Percentiles rank a stretch among this genome's conserved stretches.
These are phyloP conservation scores for Caenorhabditis uteleia DNA, from an alignment of 2,888 invertebrate species.

Conservation along the genomic window DNA sequence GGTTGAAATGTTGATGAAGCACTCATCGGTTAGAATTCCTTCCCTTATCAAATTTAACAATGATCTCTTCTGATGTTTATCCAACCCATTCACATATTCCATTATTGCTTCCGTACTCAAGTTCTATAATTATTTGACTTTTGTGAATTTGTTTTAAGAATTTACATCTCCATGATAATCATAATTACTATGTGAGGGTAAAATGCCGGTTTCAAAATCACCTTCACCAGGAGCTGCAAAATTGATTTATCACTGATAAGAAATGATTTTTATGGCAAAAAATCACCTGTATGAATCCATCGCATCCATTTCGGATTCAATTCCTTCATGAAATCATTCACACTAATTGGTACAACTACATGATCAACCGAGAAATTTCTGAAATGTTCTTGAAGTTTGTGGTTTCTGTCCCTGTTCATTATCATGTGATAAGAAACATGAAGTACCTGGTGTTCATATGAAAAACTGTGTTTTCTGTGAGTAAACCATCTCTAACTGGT, in stretches of 20 bases:
- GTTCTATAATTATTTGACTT: not conserved
- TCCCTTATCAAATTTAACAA: conserved; percentile 51
- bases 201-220: conserved; percentile 33
- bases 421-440: too few relatives aligned
- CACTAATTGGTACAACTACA: conserved; percentile 53
- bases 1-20: conserved; percentile 54
- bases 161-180: conserved; percentile 39
- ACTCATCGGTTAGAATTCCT: conserved; percentile 58
- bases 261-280: not conserved
- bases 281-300: conserved; percentile 56
- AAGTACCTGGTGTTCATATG: conserved; percentile 56
- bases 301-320: conserved; percentile 52
- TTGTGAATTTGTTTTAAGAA: not conserved
- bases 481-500: conserved; percentile 53
- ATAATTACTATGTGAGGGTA: conserved; percentile 25
- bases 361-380: conserved; percentile 62
- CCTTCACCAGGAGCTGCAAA: conserved; percentile 33
- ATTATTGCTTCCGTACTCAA: conserved; percentile 41
- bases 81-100: conserved; percentile 51
- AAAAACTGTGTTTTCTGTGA: conserved; percentile 57
- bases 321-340: conserved; percentile 49
- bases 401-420: too few relatives aligned
- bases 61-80: conserved; percentile 53
- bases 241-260: not conserved
- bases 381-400: conserved; percentile 1